These are phyloP conservation scores for Diadophis punctatus DNA, from an alignment of 2,113 vertebrate genomes.

Conservation along the genomic window DNA sequence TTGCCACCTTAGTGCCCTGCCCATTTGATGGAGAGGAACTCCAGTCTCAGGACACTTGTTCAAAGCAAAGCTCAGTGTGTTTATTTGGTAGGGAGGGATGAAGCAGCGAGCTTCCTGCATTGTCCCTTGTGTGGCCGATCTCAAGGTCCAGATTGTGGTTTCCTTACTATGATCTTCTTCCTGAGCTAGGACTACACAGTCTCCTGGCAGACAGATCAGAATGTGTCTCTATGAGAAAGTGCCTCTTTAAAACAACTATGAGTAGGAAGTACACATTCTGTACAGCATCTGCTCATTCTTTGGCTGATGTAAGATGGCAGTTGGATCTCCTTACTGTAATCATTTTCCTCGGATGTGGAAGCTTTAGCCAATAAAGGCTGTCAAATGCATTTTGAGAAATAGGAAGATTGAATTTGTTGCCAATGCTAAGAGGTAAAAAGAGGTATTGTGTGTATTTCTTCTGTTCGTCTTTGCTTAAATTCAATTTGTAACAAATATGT, in stretches of 20 bases:
- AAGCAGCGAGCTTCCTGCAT: not conserved
- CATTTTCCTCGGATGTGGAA: not conserved
- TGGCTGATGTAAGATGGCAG: not conserved
- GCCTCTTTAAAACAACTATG: not conserved
- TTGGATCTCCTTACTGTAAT: not conserved
- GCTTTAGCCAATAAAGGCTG: not conserved
- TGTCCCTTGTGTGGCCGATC: not conserved
- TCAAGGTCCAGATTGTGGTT: not conserved
- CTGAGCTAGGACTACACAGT: not conserved
- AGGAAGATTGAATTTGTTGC: constrained; percentile 44
- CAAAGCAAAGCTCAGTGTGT: not conserved
- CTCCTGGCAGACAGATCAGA: not conserved
- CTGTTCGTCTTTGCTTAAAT: constrained; percentile 39
- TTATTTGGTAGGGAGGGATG: not conserved
- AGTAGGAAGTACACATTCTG: not conserved
- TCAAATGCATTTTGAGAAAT: constrained; percentile 29
- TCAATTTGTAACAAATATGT: constrained; percentile 46
- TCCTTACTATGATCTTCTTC: not conserved
- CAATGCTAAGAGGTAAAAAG: constrained; percentile 17
- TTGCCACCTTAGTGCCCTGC: not conserved
- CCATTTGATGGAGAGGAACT: not conserved
- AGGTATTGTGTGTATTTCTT: constrained; percentile 27
- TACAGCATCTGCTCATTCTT: not conserved
- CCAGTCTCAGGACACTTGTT: not conserved
- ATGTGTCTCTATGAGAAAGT: not conserved